Conservation (phyloP, 2,797 vertebrate species). For the Eulemur rubriventer region DNA sequence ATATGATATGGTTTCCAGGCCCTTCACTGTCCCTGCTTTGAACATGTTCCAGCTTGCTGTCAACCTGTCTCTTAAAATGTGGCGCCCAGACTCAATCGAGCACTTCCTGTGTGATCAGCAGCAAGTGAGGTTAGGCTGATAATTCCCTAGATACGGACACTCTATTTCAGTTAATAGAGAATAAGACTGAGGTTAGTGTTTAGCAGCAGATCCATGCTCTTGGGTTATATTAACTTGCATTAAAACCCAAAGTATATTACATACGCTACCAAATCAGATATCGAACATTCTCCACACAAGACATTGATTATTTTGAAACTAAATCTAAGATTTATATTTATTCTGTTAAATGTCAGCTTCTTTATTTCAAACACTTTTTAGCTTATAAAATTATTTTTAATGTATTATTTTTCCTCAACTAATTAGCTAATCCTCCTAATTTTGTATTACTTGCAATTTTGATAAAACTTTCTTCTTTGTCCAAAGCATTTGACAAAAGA, state of each 20-base stretch:
- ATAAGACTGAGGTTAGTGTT: not conserved
- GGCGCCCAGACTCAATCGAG: not conserved
- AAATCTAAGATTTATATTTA: constrained; percentile 21
- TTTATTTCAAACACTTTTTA: not conserved
- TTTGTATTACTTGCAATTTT: constrained; percentile 10
- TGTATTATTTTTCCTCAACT: not conserved
- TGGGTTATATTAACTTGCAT: not conserved
- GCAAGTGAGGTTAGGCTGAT: not conserved
- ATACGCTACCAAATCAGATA: not conserved
- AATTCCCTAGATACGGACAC: not conserved
- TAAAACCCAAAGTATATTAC: not conserved
- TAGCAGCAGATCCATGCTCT: not conserved
- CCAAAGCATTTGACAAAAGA: not conserved
- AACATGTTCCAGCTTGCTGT: constrained; percentile 64
- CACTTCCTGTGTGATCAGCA: not conserved
- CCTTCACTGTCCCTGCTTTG: constrained; percentile 37
- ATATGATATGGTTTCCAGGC: constrained; percentile 63
- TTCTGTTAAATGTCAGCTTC: not conserved
- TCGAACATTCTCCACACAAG: not conserved
- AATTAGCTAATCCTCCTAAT: constrained; percentile 1
- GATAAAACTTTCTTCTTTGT: constrained; percentile 33
- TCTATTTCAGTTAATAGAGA: not conserved
- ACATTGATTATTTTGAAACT: not conserved
- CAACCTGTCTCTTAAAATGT: constrained; percentile 59
- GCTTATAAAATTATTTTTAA: not conserved